Base-by-base conservation (phyloP, 2,888 invertebrate species). In the Lathronympha strigana region DNA sequence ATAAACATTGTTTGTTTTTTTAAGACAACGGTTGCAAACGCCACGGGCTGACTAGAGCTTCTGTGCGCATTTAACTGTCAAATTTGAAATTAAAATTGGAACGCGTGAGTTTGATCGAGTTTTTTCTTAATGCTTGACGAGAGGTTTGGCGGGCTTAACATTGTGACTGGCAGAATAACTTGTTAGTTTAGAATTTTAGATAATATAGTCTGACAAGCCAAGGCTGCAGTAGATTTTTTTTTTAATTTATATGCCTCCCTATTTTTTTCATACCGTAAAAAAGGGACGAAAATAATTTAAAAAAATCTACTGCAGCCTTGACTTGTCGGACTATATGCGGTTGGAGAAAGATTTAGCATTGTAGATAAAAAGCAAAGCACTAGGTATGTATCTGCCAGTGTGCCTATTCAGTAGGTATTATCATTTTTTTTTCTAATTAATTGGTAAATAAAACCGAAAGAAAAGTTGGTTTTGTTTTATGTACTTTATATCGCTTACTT, bases 41-140 rank as follows among this genome's bases (percentile, higher is more conserved):
- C 70, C 61, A 62, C 64, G 40, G 63, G 55, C 67, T 68, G 63
- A 54, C 68, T 70, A 72, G 61, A 71, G 69, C 81, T 75, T 74
- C 77, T 71, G 76, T 72, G 75, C 55, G 58, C 70, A 74, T 80
- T 80, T 77, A 74, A 76, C 79, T 81, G 81, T 83, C 83, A 82
- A 83, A 85, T 86, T 86, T 83, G 77, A 85, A 86, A 75, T 83
- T 87, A 76, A 82, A 84, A 81, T 80, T 72, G 71, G 76, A 75
- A 77, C 72, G 72, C 72, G 79, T 77, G 72, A 76, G 78, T 74
- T 77, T 76, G 72, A 71, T 76, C 69, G 73, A 71, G 70, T 71
- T 75, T 74, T 73, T 70, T 72, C 69, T 70, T 68, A 68, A 71
- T 72, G 74, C 72, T 79, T 80, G 83, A 83, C 79, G 81, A 77